Evolutionary conservation across 2,888 invertebrate genomes (phyloP), one percentile per base, ranked within the genome.

Genomic region (Platycnemis pennipes): DNA sequence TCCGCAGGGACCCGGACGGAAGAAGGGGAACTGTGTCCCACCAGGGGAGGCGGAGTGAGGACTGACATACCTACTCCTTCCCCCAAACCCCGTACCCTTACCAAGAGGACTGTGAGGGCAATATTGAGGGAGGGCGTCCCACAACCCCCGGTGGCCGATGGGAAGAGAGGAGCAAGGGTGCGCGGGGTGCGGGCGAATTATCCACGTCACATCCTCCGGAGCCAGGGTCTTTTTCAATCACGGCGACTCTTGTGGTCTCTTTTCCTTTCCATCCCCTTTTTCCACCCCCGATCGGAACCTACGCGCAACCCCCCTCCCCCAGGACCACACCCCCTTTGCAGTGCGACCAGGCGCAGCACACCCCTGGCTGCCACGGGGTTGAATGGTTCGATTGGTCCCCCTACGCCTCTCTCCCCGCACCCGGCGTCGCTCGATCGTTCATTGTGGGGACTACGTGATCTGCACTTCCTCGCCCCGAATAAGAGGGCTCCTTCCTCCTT

Each of bases 211-310:
- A 91, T 63, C 63, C 63, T 37, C 37, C 53, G 37, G n/a, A 63
- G n/a, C 44, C 42, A 42, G 42, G 22, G 77, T 44, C 63, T 91
- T 91, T 91, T 91, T 91, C 91, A 91, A 91, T 91, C 91, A 91
- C 44, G 63, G 44, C 44, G 91, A 63, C 63, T 91, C 91, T 63
- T 91, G 91, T 91, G 91, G 91, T 91, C 22, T 63, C 77, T 63
- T 63, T 63, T 31, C 91, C 91, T 87, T 22, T n/a, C 87, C 13
- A 13, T n/a, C 45, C 91, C 77, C n/a, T 13, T 37, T 0, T 37
- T 11, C 77, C 63, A 77, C 37, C 37, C 77, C 63, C 63, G 1
- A 19, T 26, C 26, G 5, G 26, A 19, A 22, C 22, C 16, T 63
- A 63, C 63, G 26, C 26, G 8, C 49, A 11, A 63, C 22, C 4